A percentile compares a stretch with the other conserved stretches of the same genome.
phyloP scores from a whole-genome alignment of 2,113 vertebrate genomes.

The Emydura subglobosa region DNA sequence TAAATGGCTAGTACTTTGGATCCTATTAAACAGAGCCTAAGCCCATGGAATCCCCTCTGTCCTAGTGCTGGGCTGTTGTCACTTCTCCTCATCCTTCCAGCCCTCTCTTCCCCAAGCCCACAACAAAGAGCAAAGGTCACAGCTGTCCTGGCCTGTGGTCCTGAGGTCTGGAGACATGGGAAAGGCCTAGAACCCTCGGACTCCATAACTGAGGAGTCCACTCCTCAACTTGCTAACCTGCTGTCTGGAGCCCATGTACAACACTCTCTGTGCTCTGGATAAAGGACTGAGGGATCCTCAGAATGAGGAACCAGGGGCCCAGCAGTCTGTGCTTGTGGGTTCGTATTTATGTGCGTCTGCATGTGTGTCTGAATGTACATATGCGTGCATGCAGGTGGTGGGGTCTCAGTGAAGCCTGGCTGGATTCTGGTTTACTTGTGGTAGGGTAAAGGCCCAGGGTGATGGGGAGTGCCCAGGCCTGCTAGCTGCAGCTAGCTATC shows the following conservation, averaged over 20 bases:
- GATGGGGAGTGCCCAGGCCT: neutral
- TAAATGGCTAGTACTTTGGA: neutral
- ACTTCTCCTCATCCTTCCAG: neutral
- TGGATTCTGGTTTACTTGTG: neutral
- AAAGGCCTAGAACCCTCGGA: neutral
- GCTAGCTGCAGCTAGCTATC: rapidly evolving
- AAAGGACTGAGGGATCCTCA: neutral
- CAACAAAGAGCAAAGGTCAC: neutral
- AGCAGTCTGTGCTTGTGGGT: neutral
- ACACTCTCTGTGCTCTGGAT: neutral
- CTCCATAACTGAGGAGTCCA: neutral
- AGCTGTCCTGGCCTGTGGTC: neutral
- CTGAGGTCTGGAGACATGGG: neutral
- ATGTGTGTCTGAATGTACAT: neutral
- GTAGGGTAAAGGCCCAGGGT: neutral
- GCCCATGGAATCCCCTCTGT: neutral
- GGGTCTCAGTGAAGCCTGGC: neutral
- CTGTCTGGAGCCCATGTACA: neutral
- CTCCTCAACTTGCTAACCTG: neutral
- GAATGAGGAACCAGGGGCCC: neutral
- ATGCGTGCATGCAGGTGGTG: neutral
- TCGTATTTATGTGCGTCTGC: neutral
- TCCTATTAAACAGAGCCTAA: neutral
- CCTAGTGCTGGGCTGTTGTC: neutral
- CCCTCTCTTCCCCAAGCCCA: neutral